A percentile compares a stretch with the other conserved stretches of the same genome.
phyloP scores from a whole-genome alignment of 2,113 vertebrate species.

The Pampusana beccarii region DNA sequence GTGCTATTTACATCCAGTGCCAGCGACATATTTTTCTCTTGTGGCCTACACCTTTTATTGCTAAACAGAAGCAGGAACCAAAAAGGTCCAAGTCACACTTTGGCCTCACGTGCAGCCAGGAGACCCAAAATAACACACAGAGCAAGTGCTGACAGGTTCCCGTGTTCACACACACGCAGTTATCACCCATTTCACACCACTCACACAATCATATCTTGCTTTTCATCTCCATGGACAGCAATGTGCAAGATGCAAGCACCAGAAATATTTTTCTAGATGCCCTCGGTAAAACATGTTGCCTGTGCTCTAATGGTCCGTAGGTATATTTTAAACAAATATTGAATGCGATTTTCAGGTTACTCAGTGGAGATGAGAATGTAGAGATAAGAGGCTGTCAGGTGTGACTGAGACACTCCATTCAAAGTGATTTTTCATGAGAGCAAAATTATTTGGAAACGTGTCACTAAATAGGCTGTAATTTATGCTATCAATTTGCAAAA shows the following conservation, averaged over 20 bases:
- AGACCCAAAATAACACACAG: not conserved
- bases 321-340: not conserved
- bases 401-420: conserved; percentile 58
- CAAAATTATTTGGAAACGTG: conserved; percentile 66
- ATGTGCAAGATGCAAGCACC: not conserved
- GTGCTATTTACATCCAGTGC: not conserved
- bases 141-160: not conserved
- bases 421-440: conserved; percentile 63
- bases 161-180: not conserved
- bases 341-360: conserved; percentile 1
- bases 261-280: not conserved
- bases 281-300: not conserved
- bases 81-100: not conserved
- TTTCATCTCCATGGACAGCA: not conserved
- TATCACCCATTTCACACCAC: not conserved
- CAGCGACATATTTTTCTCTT: not conserved
- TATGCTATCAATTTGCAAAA: conserved; percentile 58
- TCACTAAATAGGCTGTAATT: conserved; percentile 71
- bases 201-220: not conserved
- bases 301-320: not conserved
- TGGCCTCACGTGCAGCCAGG: not conserved
- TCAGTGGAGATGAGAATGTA: not conserved
- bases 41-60: rapidly evolving
- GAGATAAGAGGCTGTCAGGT: conserved; percentile 36
- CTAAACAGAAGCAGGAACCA: not conserved